Percentiles rank a stretch among this genome's conserved stretches.
Evolutionary conservation across 2,797 vertebrate species (phyloP).

Genomic region (Eupleurogrammus muticus): DNA sequence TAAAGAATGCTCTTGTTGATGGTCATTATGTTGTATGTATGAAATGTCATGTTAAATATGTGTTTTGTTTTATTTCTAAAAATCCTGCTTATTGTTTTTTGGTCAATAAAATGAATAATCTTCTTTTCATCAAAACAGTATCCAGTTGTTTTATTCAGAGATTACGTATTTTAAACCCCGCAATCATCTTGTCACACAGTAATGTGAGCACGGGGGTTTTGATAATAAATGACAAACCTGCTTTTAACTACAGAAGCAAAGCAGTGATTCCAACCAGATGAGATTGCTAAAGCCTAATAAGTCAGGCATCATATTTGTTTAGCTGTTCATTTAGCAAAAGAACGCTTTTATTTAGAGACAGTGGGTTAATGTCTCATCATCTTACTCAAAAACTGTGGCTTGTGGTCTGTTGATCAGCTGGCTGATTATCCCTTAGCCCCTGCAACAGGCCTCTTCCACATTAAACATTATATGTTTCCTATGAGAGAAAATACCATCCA

Average conservation of each 20-base stretch:
- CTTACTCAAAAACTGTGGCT: neutral
- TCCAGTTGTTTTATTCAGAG: neutral
- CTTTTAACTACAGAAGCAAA: conserved; percentile 7
- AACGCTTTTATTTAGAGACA: conserved; percentile 2
- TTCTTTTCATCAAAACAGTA: neutral
- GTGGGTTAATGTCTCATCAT: conserved; percentile 13
- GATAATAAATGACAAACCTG: neutral
- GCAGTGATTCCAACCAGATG: neutral
- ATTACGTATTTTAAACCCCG: conserved; percentile 4
- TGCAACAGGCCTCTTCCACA: neutral
- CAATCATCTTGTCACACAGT: conserved; percentile 7
- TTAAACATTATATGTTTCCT: conserved; percentile 10
- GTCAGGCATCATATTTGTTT: neutral
- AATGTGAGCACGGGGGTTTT: conserved; percentile 12
- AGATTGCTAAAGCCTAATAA: neutral
- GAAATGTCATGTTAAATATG: neutral
- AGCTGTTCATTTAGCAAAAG: neutral
- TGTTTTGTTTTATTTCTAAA: too few species aligned
- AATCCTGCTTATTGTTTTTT: too few species aligned
- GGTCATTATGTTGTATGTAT: conserved; percentile 1
- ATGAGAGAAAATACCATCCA: conserved; percentile 1
- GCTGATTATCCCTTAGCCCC: conserved; percentile 31
- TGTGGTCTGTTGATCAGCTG: conserved; percentile 21
- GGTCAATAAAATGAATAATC: too few species aligned
- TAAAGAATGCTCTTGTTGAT: neutral